Conservation (phyloP, 2,888 invertebrate species). For the Fragum fragum region DNA sequence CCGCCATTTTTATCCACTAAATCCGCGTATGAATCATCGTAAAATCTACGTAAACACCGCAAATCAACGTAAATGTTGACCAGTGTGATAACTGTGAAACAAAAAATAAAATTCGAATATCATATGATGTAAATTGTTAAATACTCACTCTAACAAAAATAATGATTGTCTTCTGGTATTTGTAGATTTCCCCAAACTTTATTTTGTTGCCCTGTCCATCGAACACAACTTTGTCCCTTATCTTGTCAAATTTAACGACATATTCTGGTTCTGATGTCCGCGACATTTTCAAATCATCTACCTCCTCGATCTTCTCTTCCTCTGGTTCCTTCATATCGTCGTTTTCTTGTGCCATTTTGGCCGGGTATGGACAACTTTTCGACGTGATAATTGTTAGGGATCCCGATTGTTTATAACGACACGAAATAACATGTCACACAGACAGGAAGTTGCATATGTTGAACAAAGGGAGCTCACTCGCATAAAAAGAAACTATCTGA, state of each 20-base stretch:
- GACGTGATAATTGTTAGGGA: background rate
- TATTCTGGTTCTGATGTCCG: conserved; percentile 76
- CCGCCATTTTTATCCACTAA: too few relatives aligned
- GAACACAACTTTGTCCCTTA: conserved; percentile 72
- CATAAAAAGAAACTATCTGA: background rate
- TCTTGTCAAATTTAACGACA: conserved; percentile 73
- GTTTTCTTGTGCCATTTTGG: conserved; percentile 30
- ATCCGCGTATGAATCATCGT: too few relatives aligned
- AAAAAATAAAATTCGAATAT: too few relatives aligned
- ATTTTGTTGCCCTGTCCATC: conserved; percentile 81
- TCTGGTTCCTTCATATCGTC: conserved; percentile 49
- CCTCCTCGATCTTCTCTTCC: conserved; percentile 55
- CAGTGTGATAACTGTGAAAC: too few relatives aligned
- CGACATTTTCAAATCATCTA: conserved; percentile 75
- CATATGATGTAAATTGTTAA: background rate
- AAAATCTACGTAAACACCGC: too few relatives aligned
- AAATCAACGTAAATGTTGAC: too few relatives aligned
- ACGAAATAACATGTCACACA: conserved; percentile 25
- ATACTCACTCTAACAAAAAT: conserved; percentile 79
- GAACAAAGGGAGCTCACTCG: conserved; percentile 1
- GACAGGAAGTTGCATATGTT: conserved; percentile 18
- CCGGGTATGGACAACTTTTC: background rate
- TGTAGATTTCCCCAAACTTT: conserved; percentile 81
- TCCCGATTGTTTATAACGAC: background rate
- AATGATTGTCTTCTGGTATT: conserved; percentile 82